These are phyloP conservation scores for Lepus timidus DNA, from an alignment of 2,113 vertebrate species.

Conservation along the genomic window DNA sequence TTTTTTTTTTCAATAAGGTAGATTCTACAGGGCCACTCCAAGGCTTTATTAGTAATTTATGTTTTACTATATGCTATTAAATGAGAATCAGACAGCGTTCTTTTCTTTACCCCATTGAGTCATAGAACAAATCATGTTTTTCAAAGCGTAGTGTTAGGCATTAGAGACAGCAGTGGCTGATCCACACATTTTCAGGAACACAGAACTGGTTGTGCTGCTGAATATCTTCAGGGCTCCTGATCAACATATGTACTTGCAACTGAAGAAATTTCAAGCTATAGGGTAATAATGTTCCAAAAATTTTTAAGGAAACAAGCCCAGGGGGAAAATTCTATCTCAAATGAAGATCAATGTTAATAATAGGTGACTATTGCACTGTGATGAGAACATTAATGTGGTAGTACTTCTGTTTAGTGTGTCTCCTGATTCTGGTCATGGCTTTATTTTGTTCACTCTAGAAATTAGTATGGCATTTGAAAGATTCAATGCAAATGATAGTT, in stretches of 20 bases:
- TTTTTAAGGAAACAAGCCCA: not conserved
- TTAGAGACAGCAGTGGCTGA: not conserved
- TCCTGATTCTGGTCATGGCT: not conserved
- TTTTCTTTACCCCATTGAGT: not conserved
- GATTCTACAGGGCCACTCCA: not conserved
- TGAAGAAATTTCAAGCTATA: not conserved
- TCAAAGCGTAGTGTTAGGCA: not conserved
- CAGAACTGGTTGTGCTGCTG: not conserved
- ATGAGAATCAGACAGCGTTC: not conserved
- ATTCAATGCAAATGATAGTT: not conserved
- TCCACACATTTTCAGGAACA: constrained; percentile 10
- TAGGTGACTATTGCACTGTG: not conserved
- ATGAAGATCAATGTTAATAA: not conserved
- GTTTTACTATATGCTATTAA: constrained; percentile 30
- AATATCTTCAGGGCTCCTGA: constrained; percentile 8
- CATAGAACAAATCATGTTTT: not conserved
- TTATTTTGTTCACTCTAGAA: constrained; percentile 9
- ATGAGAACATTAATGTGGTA: not conserved
- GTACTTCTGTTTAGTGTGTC: not conserved
- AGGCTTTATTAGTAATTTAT: not conserved
- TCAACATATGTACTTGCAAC: not conserved
- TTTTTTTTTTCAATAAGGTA: not conserved
- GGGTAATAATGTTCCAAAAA: not conserved
- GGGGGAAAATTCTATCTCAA: not conserved
- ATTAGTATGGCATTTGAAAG: not conserved